Base-by-base conservation (phyloP, 2,888 invertebrate species). In the Pemphredon lugubris region DNA sequence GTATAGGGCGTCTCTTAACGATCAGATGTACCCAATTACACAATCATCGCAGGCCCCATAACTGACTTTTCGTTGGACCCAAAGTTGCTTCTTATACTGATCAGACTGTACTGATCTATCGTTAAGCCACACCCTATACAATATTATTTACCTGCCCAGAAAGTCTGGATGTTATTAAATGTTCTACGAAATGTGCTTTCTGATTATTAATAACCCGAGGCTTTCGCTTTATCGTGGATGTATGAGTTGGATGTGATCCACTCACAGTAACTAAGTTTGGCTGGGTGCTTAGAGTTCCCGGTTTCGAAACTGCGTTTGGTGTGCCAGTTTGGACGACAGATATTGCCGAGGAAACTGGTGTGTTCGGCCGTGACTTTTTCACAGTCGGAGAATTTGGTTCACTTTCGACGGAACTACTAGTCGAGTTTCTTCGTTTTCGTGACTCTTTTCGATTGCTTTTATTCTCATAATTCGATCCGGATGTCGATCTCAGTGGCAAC, bases 371-470 rank as follows among this genome's bases (percentile, higher is more conserved):
- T 2, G 90, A 89, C 80, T 90, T 90, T 55, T 91, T 91, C 0
- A 87, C 60, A 32, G 88, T 90, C 1, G 92, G 91, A 2, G 91
- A 91, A 51, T 91, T 91, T 1, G 91, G 91, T 77, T 92, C 91
- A 75, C 90, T 91, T 70, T 88, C 92, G 73, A 90, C 90, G 42
- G 89, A 91, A 81, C 89, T 91, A 53, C 89, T 90, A 59, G 89
- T 92, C 21, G 91, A 93, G 86, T 87, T 92, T 84, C 90, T 92
- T 80, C 91, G 90, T 85, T 90, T 92, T 20, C 91, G 73, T 1
- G 69, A 63, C 74, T 90, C 91, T 11, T 83, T 82, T 65, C 90
- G 90, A 32, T 72, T 82, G 14, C 16, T 79, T 21, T 81, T 81
- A 23, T 72, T 83, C 7, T 79, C 79, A 34, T 75, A 79, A 55